Conservation (phyloP, 2,888 invertebrate species). For the Noctua janthe region DNA sequence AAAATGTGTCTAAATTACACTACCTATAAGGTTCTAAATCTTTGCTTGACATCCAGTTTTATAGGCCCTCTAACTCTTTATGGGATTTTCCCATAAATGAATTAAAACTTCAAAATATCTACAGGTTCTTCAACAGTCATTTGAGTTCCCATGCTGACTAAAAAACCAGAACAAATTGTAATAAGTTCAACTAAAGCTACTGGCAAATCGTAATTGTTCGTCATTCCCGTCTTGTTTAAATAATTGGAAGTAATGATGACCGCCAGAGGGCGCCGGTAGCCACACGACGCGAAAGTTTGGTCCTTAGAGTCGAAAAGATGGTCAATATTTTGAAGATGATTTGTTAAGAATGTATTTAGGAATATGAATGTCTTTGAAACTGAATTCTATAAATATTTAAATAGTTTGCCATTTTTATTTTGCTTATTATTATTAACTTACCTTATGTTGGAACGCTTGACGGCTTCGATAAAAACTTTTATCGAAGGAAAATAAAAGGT, state of each 20-base stretch:
- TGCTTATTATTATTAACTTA: not conserved
- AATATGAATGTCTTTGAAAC: not conserved
- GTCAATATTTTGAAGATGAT: conserved; percentile 1
- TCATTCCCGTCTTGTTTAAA: conserved; percentile 76
- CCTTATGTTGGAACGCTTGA: no score
- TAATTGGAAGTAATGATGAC: conserved; percentile 76
- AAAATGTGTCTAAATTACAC: not conserved
- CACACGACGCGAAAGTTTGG: not conserved
- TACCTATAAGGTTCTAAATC: no score
- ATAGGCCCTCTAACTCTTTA: not conserved
- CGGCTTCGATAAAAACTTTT: no score
- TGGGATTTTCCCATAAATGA: not conserved
- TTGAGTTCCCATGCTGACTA: conserved; percentile 1
- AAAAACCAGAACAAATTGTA: conserved; percentile 29
- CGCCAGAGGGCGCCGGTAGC: conserved; percentile 60
- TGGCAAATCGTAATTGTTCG: conserved; percentile 64
- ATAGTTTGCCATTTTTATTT: not conserved
- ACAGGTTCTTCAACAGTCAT: not conserved
- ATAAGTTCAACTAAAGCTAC: conserved; percentile 52
- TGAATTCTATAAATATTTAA: not conserved
- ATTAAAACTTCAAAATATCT: conserved; percentile 1
- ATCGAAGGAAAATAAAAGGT: no score
- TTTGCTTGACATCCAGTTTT: not conserved
- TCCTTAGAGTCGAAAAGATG: conserved; percentile 9
- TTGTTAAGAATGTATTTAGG: conserved; percentile 9